Evolutionary conservation across 2,888 invertebrate species (phyloP).

Genomic region (Caenorhabditis drosophilae): DNA sequence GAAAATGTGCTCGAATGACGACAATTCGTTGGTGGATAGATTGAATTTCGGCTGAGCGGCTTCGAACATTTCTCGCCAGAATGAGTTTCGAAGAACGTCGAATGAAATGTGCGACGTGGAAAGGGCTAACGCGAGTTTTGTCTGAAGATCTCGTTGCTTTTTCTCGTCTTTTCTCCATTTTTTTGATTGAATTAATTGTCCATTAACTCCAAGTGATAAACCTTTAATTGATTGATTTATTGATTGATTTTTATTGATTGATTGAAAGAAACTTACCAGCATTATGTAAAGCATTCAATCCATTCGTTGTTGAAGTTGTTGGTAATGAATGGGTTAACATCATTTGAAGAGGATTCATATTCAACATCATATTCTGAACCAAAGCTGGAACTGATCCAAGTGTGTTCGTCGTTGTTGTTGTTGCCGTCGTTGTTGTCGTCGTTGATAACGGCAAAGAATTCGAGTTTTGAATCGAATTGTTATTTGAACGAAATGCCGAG

Average conservation of each 20-base stretch:
- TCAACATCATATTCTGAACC: slow-evolving; percentile 39
- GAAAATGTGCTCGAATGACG: slow-evolving; percentile 36
- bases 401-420: slow-evolving; percentile 5
- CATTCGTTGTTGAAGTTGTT: slow-evolving; percentile 6
- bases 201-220: slow-evolving; percentile 34
- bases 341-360: slow-evolving; percentile 44
- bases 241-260: not conserved
- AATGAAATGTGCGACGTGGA: slow-evolving; percentile 38
- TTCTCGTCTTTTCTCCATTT: slow-evolving; percentile 63
- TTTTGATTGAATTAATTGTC: slow-evolving; percentile 48
- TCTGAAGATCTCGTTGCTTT: slow-evolving; percentile 49
- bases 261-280: slow-evolving; percentile 11
- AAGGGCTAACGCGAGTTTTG: slow-evolving; percentile 34
- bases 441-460: too few species aligned
- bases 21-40: slow-evolving; percentile 45
- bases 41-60: slow-evolving; percentile 60
- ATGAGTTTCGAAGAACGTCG: slow-evolving; percentile 46
- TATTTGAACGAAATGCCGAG: not conserved
- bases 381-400: slow-evolving; percentile 7
- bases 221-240: slow-evolving; percentile 10
- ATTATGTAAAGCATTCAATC: slow-evolving; percentile 39
- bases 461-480: not conserved
- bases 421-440: not conserved
- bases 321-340: slow-evolving; percentile 26
- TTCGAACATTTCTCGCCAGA: slow-evolving; percentile 60